Base-by-base conservation (phyloP, 2,797 vertebrate genomes). In the Gephyroberyx darwinii region DNA sequence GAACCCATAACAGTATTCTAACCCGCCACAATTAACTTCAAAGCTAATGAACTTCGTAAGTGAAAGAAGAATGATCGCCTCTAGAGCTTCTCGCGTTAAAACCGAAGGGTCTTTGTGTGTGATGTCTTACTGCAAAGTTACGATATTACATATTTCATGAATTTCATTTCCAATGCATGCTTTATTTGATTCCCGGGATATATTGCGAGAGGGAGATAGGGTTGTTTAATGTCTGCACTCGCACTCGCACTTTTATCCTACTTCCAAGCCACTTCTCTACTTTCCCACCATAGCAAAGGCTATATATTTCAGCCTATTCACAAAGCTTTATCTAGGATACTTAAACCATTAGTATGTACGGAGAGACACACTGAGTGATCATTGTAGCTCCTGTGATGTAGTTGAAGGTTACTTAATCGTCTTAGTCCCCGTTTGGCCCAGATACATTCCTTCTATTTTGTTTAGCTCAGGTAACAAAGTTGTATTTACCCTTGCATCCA, bases 321-420 rank as follows among this genome's bases (percentile, higher is more conserved):
- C 26, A 58, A 74, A 57, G 57, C 83, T 61, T 85, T 71, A 77
- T 76, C 60, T 51, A 26, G 31, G 77, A 31, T 47, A 26, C 43
- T 69, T 69, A 52, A 75, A 77, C 59, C 56, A 74, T 73, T 75
- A 67, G 62, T 84, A 79, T 84, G 69, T 72, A 78, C 55, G 31
- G 37, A 78, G 72, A 75, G 75, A 60, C 63, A 71, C 70, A 47
- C 19, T 55, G 64, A 80, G 57, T 73, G 70, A 82, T 83, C 68
- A 73, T 67, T 84, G 63, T 63, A 56, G 66, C 71, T 61, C 20
- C 65, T 69, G 64, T 43, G 70, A 70, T 79, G 77, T 84, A 82
- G 80, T 71, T 83, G 71, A 86, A 90, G 74, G 85, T 87, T 85
- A 69, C 74, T 85, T 89, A 86, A 85, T 88, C 84, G 78, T 82